Base-by-base conservation (phyloP, 2,888 invertebrate species). In the Melitaea athalia region DNA sequence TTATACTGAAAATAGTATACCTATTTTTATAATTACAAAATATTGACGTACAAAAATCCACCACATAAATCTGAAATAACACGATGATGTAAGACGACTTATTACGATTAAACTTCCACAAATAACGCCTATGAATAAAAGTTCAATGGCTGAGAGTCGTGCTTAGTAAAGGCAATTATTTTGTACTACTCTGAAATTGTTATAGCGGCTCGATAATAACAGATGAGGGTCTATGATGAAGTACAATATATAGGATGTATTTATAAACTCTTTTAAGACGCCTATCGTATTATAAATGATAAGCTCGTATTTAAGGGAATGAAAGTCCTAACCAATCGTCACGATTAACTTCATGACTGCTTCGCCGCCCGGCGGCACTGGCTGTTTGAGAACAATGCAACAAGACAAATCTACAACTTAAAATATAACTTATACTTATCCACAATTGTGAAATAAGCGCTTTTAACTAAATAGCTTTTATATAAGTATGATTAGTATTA, bases 91-190 rank as follows among this genome's bases (percentile, higher is more conserved):
- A 24, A n/a, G 0, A 49, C 5, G n/a, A 49, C 14, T 4, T 42
- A 57, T 42, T 42, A 10, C 12, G 10, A 15, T 61, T 8, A 67
- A 61, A 62, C 47, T n/a, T 57, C 42, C 53, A 59, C 43, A 69
- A 64, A 68, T 64, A 72, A 74, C 71, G 72, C 70, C 73, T 74
- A 80, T 80, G 77, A 79, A 82, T 81, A 79, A 85, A 85, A 85
- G 88, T 85, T 89, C 87, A 87, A 83, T 84, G 88, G 71, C 89
- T 85, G 83, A 72, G 70, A 87, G 84, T 90, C 90, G 89, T 91
- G 91, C 86, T 87, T 87, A 85, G 86, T 82, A 86, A 89, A 89
- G 83, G 84, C 86, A 87, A 91, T 91, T 90, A 91, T 88, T 86
- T 82, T 83, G 81, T 87, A 85, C 85, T 85, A 85, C 81, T 79